These are phyloP conservation scores for Junco hyemalis DNA, from an alignment of 2,113 vertebrate species.

Conservation along the genomic window DNA sequence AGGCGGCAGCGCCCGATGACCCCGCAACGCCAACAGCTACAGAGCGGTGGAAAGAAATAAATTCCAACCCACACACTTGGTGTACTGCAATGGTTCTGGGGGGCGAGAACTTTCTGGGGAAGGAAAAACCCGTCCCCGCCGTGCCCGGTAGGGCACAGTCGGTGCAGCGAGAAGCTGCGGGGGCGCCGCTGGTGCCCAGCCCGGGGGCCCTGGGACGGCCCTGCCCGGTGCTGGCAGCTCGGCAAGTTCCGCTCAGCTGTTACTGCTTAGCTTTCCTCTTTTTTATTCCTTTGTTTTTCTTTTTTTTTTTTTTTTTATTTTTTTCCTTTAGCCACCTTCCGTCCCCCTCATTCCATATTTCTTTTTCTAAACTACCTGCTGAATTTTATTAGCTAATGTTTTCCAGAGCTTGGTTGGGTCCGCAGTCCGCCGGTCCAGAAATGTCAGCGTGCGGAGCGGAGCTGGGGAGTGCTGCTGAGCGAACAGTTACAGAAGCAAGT, in stretches of 20 bases:
- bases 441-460: neutral
- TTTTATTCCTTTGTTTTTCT: too few species aligned
- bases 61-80: neutral
- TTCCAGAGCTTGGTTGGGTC: neutral
- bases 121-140: neutral
- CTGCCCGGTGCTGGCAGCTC: neutral
- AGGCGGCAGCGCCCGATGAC: neutral
- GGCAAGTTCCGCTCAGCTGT: neutral
- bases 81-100: neutral
- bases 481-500: neutral
- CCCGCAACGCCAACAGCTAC: neutral
- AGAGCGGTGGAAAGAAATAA: neutral
- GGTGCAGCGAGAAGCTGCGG: neutral
- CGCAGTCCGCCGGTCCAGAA: neutral
- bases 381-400: neutral
- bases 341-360: neutral
- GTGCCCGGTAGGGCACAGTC: neutral
- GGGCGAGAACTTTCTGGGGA: conserved; percentile 30
- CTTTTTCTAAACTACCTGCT: neutral
- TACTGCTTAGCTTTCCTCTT: neutral
- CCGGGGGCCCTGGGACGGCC: neutral
- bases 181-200: neutral
- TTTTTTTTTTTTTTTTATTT: rapidly evolving
- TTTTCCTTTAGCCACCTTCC: neutral
- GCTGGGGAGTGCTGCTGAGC: neutral